A percentile compares a stretch with the other conserved stretches of the same genome.
Conservation (phyloP, 1,140 invertebrate species). For the Tribolium castaneum region DNA sequence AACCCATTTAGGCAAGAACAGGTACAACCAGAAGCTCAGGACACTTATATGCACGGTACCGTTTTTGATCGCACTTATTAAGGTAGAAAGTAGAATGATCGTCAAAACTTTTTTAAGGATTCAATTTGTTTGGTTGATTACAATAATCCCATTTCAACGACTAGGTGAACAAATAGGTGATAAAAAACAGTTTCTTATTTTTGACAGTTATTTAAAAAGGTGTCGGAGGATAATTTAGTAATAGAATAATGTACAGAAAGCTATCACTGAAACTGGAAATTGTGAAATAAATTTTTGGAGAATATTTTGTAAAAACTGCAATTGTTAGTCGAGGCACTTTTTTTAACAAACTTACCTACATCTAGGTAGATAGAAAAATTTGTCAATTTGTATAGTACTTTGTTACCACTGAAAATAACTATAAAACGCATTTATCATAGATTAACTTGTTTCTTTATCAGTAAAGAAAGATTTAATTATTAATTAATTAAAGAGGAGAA, state of each 20-base stretch:
- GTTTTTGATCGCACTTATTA: constrained; percentile 70
- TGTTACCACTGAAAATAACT: constrained; percentile 34
- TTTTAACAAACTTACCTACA: constrained; percentile 46
- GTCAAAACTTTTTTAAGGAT: neutral
- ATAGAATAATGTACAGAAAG: constrained; percentile 6
- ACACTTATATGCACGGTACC: constrained; percentile 68
- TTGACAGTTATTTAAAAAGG: neutral
- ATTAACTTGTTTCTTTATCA: neutral
- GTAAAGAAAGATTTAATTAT: neutral
- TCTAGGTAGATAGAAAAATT: constrained; percentile 51
- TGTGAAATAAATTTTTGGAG: constrained; percentile 22
- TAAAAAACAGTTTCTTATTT: no score
- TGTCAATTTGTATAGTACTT: constrained; percentile 56
- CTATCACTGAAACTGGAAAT: neutral
- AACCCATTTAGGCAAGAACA: constrained; percentile 67
- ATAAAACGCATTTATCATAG: constrained; percentile 5
- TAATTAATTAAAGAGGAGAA: neutral
- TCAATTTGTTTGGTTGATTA: no score
- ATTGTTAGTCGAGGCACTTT: constrained; percentile 47
- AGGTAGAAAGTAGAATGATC: neutral
- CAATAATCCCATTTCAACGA: no score
- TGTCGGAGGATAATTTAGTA: neutral
- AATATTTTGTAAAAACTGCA: constrained; percentile 43
- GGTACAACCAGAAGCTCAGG: constrained; percentile 71
- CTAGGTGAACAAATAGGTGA: no score